Conservation (phyloP, 2,797 vertebrate genomes). For the Hydrocynus forskahlii region DNA sequence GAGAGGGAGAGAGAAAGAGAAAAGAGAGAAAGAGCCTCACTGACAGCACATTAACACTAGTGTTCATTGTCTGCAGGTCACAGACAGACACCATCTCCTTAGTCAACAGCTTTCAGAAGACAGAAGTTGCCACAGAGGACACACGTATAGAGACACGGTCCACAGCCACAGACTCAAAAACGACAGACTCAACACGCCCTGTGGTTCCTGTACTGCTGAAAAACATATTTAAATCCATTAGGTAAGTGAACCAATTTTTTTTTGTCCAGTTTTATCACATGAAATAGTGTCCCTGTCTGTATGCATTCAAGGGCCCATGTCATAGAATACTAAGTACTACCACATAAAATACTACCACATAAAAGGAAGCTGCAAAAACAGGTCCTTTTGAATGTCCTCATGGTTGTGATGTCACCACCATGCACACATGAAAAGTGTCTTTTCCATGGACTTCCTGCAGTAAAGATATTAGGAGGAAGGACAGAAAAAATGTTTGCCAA, state of each 20-base stretch:
- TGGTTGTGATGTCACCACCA: neutral
- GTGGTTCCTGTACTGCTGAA: slow-evolving; percentile 3
- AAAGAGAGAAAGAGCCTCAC: too few relatives aligned
- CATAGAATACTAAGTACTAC: too few relatives aligned
- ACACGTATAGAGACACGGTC: neutral
- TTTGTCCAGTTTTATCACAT: too few relatives aligned
- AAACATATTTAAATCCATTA: slow-evolving; percentile 22
- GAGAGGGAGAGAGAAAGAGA: too few relatives aligned
- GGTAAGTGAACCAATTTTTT: slow-evolving; percentile 32
- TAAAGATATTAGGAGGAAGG: neutral
- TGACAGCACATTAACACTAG: slow-evolving; percentile 13
- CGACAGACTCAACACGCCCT: neutral
- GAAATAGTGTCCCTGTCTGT: too few relatives aligned
- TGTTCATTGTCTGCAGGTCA: slow-evolving; percentile 55
- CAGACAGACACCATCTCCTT: slow-evolving; percentile 45
- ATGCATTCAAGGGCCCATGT: too few relatives aligned
- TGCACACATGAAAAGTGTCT: neutral
- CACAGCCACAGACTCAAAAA: neutral
- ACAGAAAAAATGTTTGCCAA: neutral
- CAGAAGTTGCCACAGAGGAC: slow-evolving; percentile 45
- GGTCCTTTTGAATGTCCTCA: neutral
- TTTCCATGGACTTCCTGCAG: too few relatives aligned
- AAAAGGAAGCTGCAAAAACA: neutral
- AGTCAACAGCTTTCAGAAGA: slow-evolving; percentile 42
- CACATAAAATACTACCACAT: too few relatives aligned